Evolutionary conservation across 2,797 vertebrate species (phyloP), one percentile per base, ranked within the genome.

Genomic region (Artibeus lituratus): DNA sequence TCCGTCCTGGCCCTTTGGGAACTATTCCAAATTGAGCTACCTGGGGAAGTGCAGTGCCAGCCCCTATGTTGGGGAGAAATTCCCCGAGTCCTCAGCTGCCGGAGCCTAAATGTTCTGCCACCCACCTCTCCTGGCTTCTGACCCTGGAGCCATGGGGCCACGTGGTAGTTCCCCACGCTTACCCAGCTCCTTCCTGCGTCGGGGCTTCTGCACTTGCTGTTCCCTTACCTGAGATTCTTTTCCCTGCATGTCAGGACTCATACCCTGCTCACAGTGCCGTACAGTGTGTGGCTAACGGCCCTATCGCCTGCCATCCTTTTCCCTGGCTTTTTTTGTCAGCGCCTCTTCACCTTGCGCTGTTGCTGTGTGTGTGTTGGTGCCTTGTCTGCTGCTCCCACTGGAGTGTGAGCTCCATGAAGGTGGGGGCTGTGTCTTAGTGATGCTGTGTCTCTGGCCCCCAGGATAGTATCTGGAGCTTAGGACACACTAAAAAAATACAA

Each of bases 311-410:
- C 55, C 37, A 0, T 16, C 53, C 62, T 78, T 72, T 69, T 14
- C 76, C 29, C 39, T 3, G 8, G 22, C 44, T 37, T 87, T 15
- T 91, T 49, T 76, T 37, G 42, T 73, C 18, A 21, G 47, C 0
- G 0, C 24, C 15, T 69, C 12, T n/a, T 11, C 2, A 0, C 24
- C 21, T 12, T 24, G 15, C 32, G 53, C 22, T 11, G 0, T 49
- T 4, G 47, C 76, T 18, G 5, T 42, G 5, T 4, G 26, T n/a
- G 10, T 24, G 2, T 44, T 19, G 22, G 73, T 49, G 8, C 24
- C 1, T 21, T 32, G 4, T 74, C 35, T 72, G 76, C 47, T 9
- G 42, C 57, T 37, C 21, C 15, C 18, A 32, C 82, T 3, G 26
- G 24, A 76, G 2, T 14, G 37, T 15, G 72, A 89, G 22, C 72